Evolutionary conservation across 2,113 vertebrate species (phyloP), one percentile per base, ranked within the genome.

Genomic region (Coturnix japonica): DNA sequence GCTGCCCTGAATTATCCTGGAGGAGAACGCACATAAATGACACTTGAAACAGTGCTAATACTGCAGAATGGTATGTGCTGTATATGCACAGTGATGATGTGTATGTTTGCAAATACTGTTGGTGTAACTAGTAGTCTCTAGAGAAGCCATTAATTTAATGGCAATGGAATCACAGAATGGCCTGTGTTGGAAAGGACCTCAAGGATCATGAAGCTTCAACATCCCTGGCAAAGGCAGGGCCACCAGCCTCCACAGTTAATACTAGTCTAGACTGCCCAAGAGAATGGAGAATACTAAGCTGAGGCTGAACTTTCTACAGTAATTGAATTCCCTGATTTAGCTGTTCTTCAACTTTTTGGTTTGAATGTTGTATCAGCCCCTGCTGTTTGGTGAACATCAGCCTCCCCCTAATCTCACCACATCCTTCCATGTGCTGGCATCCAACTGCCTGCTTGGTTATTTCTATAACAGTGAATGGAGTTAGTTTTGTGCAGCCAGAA

Each of bases 251-350:
- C 3, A 1, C 12, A 12, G 22, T 49, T 22, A 49, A 49, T 49
- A 49, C 47, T 49, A 49, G 47, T 12, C 22, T 21, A 23, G 21
- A 11, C 47, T 47, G 22, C 47, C 47, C 47, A 46, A 20, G 46
- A 10, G 46, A 21, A 49, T 5, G 11, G 22, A 87, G 75, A 93
- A 81, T 75, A 44, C 43, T 0, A 16, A 81, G 66, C 67, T 79
- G 63, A 79, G 71, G 67, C 3, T 59, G 61, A 90, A 63, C 71
- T 90, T 64, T 67, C 74, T 72, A 20, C 41, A 41, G 8, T 67
- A 87, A 87, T 61, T 87, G 53, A n/a, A 12, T 89, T 78, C 91
- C 78, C 70, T 78, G 74, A 85, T 81, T 81, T 91, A 89, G 81
- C 74, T 43, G 23, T 84, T 81, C 80, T 66, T 80, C 54, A 66